Evolutionary conservation across 2,797 vertebrate species (phyloP), one percentile per base, ranked within the genome.

Genomic region (Pseudochromis fuscus): DNA sequence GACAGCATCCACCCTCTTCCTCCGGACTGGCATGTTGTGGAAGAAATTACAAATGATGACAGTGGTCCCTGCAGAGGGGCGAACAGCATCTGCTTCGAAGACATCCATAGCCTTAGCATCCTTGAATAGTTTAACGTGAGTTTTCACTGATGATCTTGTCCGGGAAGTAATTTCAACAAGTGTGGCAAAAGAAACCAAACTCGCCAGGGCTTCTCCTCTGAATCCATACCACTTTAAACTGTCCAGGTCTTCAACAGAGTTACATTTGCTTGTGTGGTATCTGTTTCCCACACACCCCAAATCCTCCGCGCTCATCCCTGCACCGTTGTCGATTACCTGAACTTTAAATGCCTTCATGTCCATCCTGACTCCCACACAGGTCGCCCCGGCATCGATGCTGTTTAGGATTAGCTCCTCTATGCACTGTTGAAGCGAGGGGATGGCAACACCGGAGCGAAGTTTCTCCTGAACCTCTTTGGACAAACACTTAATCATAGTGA

Each of bases 321-420:
- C 82, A 10, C 98, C 98, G 5, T 97, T 99, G 89, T 99, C 98
- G 48, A 98, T 89, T 5, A 99, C 96, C 84, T 98, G 98, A 7
- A 99, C 78, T 87, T 95, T 96, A 80, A 96, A 96, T 19, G 95
- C 95, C 66, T 96, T 95, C 91, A 96, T 76, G 88, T 98, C 96
- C 81, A 96, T 83, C 63, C 98, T 90, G 76, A 97, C 40, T 9
- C 97, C 96, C 25, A 98, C 81, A 72, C 98, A 99, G 27, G 94
- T 96, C 49, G 98, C 95, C 72, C 93, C 94, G 7, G 96, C 96
- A 70, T 99, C 97, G 0, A 97, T 90, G 89, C 97, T 95, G 63
- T 99, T 99, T 10, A 99, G 90, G 27, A 96, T 25, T 8, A 99
- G 96, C 79, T 99, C 98, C 86, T 99, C 98, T 1, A 97, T 93